Evolutionary conservation across 2,888 invertebrate species (phyloP).

Genomic region (Camptogramma bilineatum): DNA sequence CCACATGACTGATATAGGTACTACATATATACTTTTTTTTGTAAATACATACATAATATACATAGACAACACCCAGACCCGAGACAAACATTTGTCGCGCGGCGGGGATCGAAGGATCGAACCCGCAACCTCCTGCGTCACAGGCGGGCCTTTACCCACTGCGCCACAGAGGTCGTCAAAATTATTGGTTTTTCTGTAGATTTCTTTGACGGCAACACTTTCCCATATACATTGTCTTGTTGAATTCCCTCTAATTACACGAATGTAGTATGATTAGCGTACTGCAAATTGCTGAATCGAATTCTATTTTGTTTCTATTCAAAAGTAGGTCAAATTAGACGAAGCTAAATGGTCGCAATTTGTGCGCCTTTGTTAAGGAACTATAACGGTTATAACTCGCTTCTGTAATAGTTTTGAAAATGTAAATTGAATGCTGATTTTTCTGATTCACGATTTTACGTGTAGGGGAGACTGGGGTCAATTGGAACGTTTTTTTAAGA

Average conservation of each 20-base stretch:
- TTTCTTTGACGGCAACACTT: not conserved
- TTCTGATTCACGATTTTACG: slow-evolving; percentile 3
- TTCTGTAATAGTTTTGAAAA: slow-evolving; percentile 30
- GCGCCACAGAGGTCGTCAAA: no score
- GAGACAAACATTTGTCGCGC: no score
- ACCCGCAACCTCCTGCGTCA: no score
- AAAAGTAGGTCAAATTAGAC: slow-evolving; percentile 50
- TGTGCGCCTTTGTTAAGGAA: slow-evolving; percentile 52
- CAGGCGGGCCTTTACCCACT: no score
- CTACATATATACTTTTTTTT: no score
- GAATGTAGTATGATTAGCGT: slow-evolving; percentile 64
- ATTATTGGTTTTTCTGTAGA: no score
- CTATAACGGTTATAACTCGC: slow-evolving; percentile 35
- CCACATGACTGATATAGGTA: no score
- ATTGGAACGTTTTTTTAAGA: no score
- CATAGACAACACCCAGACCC: no score
- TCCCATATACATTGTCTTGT: slow-evolving; percentile 51
- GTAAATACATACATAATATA: no score
- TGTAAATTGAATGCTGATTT: slow-evolving; percentile 7
- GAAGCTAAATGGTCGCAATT: slow-evolving; percentile 63
- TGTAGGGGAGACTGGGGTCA: no score
- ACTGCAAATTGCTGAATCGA: slow-evolving; percentile 73
- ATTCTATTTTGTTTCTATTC: slow-evolving; percentile 69
- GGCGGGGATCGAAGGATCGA: no score
- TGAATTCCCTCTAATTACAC: slow-evolving; percentile 66